These are phyloP conservation scores for Drosophila santomea DNA, from an alignment of 1,140 invertebrate species.

Conservation along the genomic window DNA sequence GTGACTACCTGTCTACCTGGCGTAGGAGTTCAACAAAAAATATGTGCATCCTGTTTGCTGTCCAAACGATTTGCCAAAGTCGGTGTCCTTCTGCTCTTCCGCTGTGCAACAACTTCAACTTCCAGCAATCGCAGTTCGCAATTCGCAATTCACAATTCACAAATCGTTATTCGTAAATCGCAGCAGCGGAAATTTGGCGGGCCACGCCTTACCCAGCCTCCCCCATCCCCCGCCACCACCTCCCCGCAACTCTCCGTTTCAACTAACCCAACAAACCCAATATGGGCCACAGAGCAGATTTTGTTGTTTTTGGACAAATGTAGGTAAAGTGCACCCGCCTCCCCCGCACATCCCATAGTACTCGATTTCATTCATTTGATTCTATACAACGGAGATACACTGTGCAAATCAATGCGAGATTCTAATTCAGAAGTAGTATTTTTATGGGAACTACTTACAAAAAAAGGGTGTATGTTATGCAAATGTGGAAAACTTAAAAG, in stretches of 20 bases:
- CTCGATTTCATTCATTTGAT: slow-evolving; percentile 72
- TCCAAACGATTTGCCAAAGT: slow-evolving; percentile 35
- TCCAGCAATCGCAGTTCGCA: slow-evolving; percentile 15
- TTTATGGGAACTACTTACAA: neutral
- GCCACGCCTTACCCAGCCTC: slow-evolving; percentile 24
- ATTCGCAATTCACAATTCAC: slow-evolving; percentile 6
- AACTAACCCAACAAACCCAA: slow-evolving; percentile 10
- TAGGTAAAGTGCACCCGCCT: slow-evolving; percentile 50
- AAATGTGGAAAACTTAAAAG: neutral
- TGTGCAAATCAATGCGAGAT: neutral
- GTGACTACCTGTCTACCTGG: slow-evolving; percentile 51
- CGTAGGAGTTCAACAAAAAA: slow-evolving; percentile 3
- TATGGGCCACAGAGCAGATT: slow-evolving; percentile 38
- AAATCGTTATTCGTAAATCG: slow-evolving; percentile 2
- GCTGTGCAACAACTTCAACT: slow-evolving; percentile 53
- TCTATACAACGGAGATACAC: slow-evolving; percentile 31
- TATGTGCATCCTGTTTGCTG: slow-evolving; percentile 72
- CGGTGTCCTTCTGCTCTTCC: slow-evolving; percentile 75
- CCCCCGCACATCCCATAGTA: slow-evolving; percentile 15
- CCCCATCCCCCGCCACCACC: neutral
- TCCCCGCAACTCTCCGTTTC: neutral
- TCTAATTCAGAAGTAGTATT: neutral
- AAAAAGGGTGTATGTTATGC: neutral
- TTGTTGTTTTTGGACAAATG: slow-evolving; percentile 31
- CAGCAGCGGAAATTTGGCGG: slow-evolving; percentile 15